Evolutionary conservation across 2,888 invertebrate genomes (phyloP), one percentile per base, ranked within the genome.

Genomic region (Drosophila macrospina): DNA sequence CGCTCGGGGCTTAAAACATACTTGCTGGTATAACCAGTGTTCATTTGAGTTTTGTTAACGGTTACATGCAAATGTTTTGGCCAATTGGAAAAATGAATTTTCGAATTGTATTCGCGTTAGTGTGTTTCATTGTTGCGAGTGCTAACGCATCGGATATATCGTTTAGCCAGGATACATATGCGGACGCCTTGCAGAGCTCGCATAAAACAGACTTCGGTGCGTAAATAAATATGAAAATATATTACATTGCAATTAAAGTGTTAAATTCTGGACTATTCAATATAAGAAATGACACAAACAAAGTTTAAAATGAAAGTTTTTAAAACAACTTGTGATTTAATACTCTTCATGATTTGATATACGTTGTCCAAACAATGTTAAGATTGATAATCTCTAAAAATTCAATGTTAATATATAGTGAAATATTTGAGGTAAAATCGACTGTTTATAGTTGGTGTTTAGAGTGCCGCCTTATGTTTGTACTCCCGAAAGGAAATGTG

Each of bases 171-270:
- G 91, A 90, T 78, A 80, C 91, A 5, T 91, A 91, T 69, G 69
- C 89, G 56, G 88, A 90, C 64, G 91, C 91, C 5, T 57, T 91
- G 15, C 85, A 90, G 63, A 89, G 71, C 50, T 89, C 90, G 2
- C 90, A 91, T 56, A 79, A 86, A 68, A 73, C 74, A 10, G 80
- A 83, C 39, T 66, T 64, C 37, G 87, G 87, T 87, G 78, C 52
- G 86, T 86, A 57, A 20, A 41, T 32, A 24, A 26, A 42, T 28
- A 6, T 26, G 4, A 26, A 32, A 37, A 5, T 10, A 4, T 1
- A 36, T 13, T 36, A 26, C 15, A 10, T 11, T 26, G 24, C 2
- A 5, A 32, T 16, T 10, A n/a, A n/a, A 5, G 8, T 15, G 15
- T 11, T 8, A 34, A 39, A 5, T 39, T 16, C 5, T 8, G 1